Base-by-base conservation (phyloP, 2,888 invertebrate species). In the Eilema depressum region DNA sequence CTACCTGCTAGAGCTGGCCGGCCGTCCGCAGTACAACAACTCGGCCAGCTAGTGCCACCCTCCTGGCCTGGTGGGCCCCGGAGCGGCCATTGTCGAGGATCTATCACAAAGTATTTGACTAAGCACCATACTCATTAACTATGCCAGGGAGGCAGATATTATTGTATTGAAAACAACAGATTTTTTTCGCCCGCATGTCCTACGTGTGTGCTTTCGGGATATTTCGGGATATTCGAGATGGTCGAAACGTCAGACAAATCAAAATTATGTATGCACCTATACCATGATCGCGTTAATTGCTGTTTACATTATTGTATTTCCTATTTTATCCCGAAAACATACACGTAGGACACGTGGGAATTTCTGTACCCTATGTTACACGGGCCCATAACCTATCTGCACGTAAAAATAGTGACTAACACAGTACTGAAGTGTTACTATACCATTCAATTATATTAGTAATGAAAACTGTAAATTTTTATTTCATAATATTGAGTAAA, bases 1-100 rank as follows among this genome's bases (percentile, higher is more conserved):
- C 71, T 98, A 99, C 89, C 96, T 99, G 66, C 93, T 99, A 75
- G 98, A 98, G 91, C 94, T 99, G 87, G 98, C 98, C 3, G 99
- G 98, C 20, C 95, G 98, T 33, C 97, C 97, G 69, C 97, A 97
- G 86, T 98, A 98, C 91, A 97, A 97, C 91, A 97, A 96, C 91
- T 96, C 96, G 5, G 96, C 96, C 85, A 96, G 94, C 86, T 96
- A 96, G 89, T 80, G 23, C 12, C 12, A 11, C 30, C n/a, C 25
- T 2, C 26, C 30, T 26, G 26, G 61, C 57, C 14, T 1, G 17
- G n/a, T 10, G 25, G 23, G 47, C 53, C 53, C n/a, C 53, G 53
- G 20, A 10, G n/a, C 20, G 53, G 10, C 2, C n/a, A 1, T 10
- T 8, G 53, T 0, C 8, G 10, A 8, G 20, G n/a, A 10, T 10